phyloP scores from a whole-genome alignment of 2,888 invertebrate species.

The Cordilura impudica region DNA sequence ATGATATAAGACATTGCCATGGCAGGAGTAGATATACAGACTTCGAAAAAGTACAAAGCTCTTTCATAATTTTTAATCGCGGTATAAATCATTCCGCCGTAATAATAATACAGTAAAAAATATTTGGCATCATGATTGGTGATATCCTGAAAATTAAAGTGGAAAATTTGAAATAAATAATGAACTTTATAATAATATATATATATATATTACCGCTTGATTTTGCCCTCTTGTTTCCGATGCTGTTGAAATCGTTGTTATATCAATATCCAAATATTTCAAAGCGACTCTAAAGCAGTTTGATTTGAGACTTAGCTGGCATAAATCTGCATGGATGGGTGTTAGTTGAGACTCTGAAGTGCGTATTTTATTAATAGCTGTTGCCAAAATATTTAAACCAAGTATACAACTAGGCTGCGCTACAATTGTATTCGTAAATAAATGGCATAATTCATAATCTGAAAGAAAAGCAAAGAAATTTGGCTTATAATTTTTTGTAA shows the following conservation, averaged over 20 bases:
- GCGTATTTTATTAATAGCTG: slow-evolving; percentile 93
- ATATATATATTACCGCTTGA: slow-evolving; percentile 36
- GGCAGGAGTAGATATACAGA: slow-evolving; percentile 96
- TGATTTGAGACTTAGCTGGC: slow-evolving; percentile 92
- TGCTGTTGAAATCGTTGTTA: slow-evolving; percentile 90
- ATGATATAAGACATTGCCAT: slow-evolving; percentile 97
- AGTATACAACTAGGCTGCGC: slow-evolving; percentile 86
- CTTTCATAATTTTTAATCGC: slow-evolving; percentile 95
- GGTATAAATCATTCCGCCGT: slow-evolving; percentile 98
- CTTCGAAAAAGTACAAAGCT: slow-evolving; percentile 96
- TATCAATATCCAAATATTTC: slow-evolving; percentile 91
- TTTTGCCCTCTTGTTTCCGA: slow-evolving; percentile 68
- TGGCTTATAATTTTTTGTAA: too few relatives aligned
- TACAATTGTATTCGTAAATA: slow-evolving; percentile 87
- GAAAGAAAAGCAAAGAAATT: slow-evolving; percentile 67
- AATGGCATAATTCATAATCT: slow-evolving; percentile 95
- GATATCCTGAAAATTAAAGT: slow-evolving; percentile 80
- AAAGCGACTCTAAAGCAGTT: slow-evolving; percentile 95
- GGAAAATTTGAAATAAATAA: slow-evolving; percentile 1
- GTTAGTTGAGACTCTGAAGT: slow-evolving; percentile 93
- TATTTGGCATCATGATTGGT: slow-evolving; percentile 82
- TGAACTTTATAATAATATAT: neutral
- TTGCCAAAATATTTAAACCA: slow-evolving; percentile 89
- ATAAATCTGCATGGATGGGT: slow-evolving; percentile 95
- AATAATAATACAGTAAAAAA: slow-evolving; percentile 96